Base-by-base conservation (phyloP, 2,113 vertebrate genomes). In the Zosterops japonicus region DNA sequence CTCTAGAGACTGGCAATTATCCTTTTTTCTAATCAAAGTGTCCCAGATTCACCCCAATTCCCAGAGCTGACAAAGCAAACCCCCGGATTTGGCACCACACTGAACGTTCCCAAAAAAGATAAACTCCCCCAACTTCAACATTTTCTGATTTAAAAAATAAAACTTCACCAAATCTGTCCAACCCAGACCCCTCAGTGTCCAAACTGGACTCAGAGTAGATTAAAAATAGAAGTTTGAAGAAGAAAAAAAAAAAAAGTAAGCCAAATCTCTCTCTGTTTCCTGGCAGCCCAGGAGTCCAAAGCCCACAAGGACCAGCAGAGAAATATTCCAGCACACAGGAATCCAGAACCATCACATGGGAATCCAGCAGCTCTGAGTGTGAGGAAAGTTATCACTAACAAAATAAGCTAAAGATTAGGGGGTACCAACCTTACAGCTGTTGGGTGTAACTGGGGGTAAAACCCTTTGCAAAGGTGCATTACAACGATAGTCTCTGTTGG, bases 391-490 rank as follows among this genome's bases (percentile, higher is more conserved):
- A 53, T 1, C 42, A 72, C 10, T 13, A 21, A 36, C 3, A 9
- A 10, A 10, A 20, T 22, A 41, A 15, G 5, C 8, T 29, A 6
- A 36, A 59, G n/a, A 42, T 14, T 2, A 1, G 17, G 24, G 47
- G 21, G 8, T 5, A 31, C 21, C 5, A 9, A 23, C 9, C 2
- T 2, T 20, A 46, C 0, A 65, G 46, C 24, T 23, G 35, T 1
- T 41, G 52, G 29, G 47, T 49, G 56, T 20, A 29, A 55, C 23
- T 9, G 2, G 10, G 17, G 27, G 15, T 1, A 8, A 44, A 36
- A 61, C 33, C 15, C 42, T 52, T n/a, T 46, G 14, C 28, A 56
- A 44, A 39, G 47, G 33, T 27, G 28, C 13, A 7, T 13, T 13
- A 29, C 36, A 52, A 24, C 50, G 46, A 60, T 27, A 75, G 7